Evolutionary conservation across 2,113 vertebrate genomes (phyloP), one percentile per base, ranked within the genome.

Genomic region (Chamaea fasciata): DNA sequence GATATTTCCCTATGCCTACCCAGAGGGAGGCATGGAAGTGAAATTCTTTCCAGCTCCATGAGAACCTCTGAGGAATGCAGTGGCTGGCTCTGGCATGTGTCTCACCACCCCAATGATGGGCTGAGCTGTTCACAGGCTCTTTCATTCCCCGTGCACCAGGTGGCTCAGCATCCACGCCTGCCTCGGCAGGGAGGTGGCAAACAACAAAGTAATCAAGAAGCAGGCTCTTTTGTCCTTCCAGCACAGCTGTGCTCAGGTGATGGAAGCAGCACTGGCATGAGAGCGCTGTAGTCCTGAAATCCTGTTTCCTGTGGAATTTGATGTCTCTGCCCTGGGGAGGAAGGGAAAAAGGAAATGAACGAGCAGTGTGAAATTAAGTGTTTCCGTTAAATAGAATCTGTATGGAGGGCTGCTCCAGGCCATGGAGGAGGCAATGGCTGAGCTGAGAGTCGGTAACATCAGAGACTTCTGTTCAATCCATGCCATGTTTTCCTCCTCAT

Each of bases 381-480:
- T 42, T 13, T 67, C 18, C 37, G 16, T 78, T 68, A 56, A 79
- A 35, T 3, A 83, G 57, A 59, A 74, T 8, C 44, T 70, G 42
- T 17, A 53, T 12, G 53, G 26, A 15, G 60, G 1, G 2, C 33
- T 79, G 24, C 30, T 41, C 27, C 84, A 80, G 19, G 47, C 44
- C 11, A 3, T 10, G 44, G 59, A 69, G 28, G 18, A 73, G 10
- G 19, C 35, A 39, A 27, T 59, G 64, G 7, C 55, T 46, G 52
- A 52, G n/a, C 55, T 47, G 59, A 44, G n/a, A 63, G 5, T 13
- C 0, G 0, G 13, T 27, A 87, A 55, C 11, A 53, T n/a, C 20
- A n/a, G 22, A 9, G 85, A 63, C 6, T 92, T 57, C 67, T 92
- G 9, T 71, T 83, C 24, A 70, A 46, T 70, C 82, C 22, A 11